Evolutionary conservation across 2,113 vertebrate species (phyloP).

Genomic region (Neolamprologus longior): DNA sequence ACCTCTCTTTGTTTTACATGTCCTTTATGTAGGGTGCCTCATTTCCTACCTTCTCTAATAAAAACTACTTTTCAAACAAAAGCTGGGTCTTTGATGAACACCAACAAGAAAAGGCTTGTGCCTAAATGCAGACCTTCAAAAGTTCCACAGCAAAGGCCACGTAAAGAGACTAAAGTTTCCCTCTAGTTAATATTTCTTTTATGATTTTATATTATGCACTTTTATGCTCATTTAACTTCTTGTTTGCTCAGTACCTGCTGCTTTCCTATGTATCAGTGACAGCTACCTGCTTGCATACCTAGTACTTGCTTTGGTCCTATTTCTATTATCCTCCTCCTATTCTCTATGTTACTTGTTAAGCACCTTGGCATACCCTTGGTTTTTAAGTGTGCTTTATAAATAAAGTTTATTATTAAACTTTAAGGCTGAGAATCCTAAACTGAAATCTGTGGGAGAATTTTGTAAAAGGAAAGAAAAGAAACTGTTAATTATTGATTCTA

Average conservation of each 20-base stretch:
- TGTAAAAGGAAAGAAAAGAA: neutral
- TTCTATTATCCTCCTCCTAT: rapidly evolving
- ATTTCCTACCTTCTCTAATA: neutral
- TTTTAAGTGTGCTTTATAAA: no score
- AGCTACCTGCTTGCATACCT: no score
- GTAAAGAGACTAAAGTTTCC: neutral
- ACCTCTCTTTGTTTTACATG: neutral
- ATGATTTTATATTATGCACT: no score
- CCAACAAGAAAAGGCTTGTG: neutral
- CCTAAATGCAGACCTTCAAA: neutral
- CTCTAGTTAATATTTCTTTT: no score
- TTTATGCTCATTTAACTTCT: no score
- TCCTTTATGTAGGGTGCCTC: neutral
- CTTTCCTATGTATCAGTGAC: no score
- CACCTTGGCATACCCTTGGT: no score
- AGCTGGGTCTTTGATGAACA: neutral
- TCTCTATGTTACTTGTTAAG: no score
- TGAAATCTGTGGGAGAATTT: neutral
- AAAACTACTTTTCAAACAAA: rapidly evolving
- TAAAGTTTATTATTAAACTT: neutral
- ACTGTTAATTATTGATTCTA: neutral
- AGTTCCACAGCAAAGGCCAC: rapidly evolving
- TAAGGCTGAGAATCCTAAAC: neutral
- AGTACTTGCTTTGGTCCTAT: no score
- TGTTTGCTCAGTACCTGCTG: rapidly evolving